These are phyloP conservation scores for Xestoiulus laeticollis DNA, from an alignment of 2,888 invertebrate species.

Conservation along the genomic window DNA sequence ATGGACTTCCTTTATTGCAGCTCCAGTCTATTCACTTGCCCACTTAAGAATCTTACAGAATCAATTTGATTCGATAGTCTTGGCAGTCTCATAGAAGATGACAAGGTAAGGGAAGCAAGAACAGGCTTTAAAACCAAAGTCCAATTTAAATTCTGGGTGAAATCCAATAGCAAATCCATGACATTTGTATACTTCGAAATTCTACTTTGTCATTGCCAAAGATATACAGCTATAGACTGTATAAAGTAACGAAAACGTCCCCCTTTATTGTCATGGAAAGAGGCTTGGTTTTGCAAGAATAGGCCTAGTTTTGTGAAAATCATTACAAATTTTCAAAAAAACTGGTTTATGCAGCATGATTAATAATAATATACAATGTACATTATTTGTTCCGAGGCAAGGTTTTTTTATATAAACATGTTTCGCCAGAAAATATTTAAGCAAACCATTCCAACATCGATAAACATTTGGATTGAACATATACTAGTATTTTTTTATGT, in stretches of 20 bases:
- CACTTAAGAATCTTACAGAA: neutral
- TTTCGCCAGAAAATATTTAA: neutral
- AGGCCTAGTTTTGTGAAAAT: too few species aligned
- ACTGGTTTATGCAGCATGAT: too few species aligned
- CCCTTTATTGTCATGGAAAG: too few species aligned
- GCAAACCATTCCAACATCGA: too few species aligned
- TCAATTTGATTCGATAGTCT: neutral
- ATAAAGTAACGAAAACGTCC: too few species aligned
- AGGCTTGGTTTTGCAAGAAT: too few species aligned
- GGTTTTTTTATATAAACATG: neutral
- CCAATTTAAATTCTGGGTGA: neutral
- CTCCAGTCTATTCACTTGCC: neutral
- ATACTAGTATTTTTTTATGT: neutral
- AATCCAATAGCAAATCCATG: neutral
- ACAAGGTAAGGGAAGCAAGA: neutral
- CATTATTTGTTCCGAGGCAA: too few species aligned
- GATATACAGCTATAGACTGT: too few species aligned
- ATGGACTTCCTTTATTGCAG: neutral
- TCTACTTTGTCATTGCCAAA: neutral
- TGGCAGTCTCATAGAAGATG: neutral
- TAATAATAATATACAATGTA: too few species aligned
- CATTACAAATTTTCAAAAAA: too few species aligned
- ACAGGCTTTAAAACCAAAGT: constrained; percentile 11
- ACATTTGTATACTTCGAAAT: neutral
- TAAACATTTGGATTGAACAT: too few species aligned